Conservation (phyloP, 2,113 vertebrate species). For the Pseudorasbora parva region DNA sequence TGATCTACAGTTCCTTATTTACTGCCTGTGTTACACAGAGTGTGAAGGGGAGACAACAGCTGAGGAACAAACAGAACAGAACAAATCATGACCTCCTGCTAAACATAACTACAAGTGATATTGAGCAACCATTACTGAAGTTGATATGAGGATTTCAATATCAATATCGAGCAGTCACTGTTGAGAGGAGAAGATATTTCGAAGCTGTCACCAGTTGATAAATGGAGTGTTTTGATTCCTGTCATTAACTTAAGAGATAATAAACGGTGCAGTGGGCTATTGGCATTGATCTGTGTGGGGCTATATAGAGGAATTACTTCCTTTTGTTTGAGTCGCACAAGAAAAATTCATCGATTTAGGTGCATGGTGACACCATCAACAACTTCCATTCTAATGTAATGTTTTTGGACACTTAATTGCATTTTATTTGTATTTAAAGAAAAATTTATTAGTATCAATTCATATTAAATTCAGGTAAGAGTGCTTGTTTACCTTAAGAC, state of each 20-base stretch:
- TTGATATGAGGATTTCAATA: conserved; percentile 36
- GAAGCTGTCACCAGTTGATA: conserved; percentile 2
- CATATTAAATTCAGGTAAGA: too few species aligned
- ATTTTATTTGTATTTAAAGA: too few species aligned
- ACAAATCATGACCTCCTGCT: conserved; percentile 7
- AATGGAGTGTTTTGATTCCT: conserved; percentile 32
- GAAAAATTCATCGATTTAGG: conserved; percentile 55
- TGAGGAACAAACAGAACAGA: background rate
- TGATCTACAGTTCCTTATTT: conserved; percentile 14
- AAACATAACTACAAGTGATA: background rate
- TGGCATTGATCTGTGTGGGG: conserved; percentile 58
- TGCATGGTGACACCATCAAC: conserved; percentile 62
- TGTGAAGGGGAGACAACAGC: background rate
- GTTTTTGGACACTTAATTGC: too few species aligned
- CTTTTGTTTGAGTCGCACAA: conserved; percentile 40
- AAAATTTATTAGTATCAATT: too few species aligned
- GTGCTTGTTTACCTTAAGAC: too few species aligned
- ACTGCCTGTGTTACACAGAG: conserved; percentile 3
- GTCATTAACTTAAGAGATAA: conserved; percentile 47
- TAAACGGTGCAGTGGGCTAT: conserved; percentile 21
- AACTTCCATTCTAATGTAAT: conserved; percentile 6
- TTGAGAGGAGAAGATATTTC: conserved; percentile 52
- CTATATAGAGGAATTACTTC: conserved; percentile 40
- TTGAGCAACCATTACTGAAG: background rate
- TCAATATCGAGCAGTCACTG: conserved; percentile 41